Evolutionary conservation across 2,888 invertebrate species (phyloP), one percentile per base, ranked within the genome.

Genomic region (Nomada fucata): DNA sequence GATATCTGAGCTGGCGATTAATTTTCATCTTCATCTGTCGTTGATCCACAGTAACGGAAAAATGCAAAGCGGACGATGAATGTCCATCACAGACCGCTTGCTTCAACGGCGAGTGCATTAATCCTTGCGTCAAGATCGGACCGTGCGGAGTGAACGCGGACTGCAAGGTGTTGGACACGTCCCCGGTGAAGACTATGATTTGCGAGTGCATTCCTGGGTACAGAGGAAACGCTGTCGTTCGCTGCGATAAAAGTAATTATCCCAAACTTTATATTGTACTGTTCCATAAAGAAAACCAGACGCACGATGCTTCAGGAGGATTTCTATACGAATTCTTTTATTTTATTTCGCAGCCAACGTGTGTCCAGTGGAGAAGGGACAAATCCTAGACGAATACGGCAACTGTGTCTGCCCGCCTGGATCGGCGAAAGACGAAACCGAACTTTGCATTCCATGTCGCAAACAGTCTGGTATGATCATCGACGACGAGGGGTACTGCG

Each of bases 191-290:
- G 91, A 98, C 98, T 11, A 97, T 98, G 97, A 96, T 97, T 82
- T 98, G 98, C 91, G 97, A 97, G 93, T 98, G 98, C 92, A 92
- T 96, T 61, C 96, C 97, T 52, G 98, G 98, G 81, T 98, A 96
- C 92, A 96, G 96, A 94, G 98, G 98, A 92, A 97, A 98, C 92
- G 98, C 98, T 26, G 96, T 97, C 11, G 95, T 97, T 13, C 96
- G 96, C 91, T 98, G 98, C 91, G 96, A 97, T 89, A 96, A 95
- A 95, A 95, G 97, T 96, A 95, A 96, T 95, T 95, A 76, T 13
- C n/a, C 2, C 3, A 7, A 9, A 9, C 36, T 70, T 13, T 15
- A 20, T 63, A 13, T 52, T 26, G 5, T 50, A 23, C 13, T 55
- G 47, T 20, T 18, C 4, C 1, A 13, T 26, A 20, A 57, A 26